Base-by-base conservation (phyloP, 2,797 vertebrate species). In the Pseudochromis fuscus region DNA sequence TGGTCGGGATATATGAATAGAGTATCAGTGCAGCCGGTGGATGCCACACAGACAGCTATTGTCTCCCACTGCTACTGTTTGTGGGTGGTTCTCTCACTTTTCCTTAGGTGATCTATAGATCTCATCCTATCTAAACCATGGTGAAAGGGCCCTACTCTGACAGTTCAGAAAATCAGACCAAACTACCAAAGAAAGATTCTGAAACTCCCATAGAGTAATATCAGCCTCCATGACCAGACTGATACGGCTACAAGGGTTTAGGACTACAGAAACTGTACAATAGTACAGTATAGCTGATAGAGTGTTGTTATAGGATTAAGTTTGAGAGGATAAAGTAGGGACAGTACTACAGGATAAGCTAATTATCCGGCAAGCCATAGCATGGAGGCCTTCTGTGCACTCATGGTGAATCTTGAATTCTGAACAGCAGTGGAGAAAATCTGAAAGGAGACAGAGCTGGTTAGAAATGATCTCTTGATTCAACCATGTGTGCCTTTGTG, bases 11-110 rank as follows among this genome's bases (percentile, higher is more conserved):
- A 82, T 67, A 91, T 92, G 89, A 93, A 90, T 90, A 83, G 82
- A 84, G 84, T 46, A 80, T 84, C 88, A 91, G 86, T 88, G 76
- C 56, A 71, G 81, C 74, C 82, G 78, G 77, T 81, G 76, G 79
- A 82, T 82, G 72, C 82, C 67, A 90, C 56, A 93, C 87, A 93
- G 81, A 79, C 79, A 77, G 71, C 88, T 77, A 91, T 93, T 94
- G 93, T 94, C 72, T 84, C 75, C 82, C 73, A 78, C 64, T 52
- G 77, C 63, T 79, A 73, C 73, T 50, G 84, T 79, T 67, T 67
- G 75, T 74, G 77, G 84, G 83, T 64, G 66, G 65, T 77, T 77
- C 49, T 61, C 65, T 79, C 57, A 73, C 53, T 76, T 84, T 75
- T 81, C 60, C 72, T 80, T 53, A 65, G 67, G 65, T 71, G 62